Evolutionary conservation across 2,888 invertebrate species (phyloP), one percentile per base, ranked within the genome.

Genomic region (Carpatolechia fugitivella): DNA sequence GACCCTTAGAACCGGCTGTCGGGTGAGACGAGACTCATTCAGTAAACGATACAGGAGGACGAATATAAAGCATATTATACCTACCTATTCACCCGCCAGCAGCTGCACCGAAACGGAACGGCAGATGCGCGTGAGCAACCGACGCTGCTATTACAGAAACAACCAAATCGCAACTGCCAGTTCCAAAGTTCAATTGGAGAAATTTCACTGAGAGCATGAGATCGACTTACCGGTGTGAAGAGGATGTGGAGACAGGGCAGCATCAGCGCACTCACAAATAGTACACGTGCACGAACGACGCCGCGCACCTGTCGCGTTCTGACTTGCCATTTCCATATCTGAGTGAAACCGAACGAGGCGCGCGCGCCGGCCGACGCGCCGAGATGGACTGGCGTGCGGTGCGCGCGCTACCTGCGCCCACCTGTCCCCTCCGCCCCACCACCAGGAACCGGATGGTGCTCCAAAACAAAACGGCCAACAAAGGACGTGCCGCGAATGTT

Each of bases 401-500:
- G 82, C 80, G 78, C 81, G 78, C 85, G 80, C 80, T 85, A 85
- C 89, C 87, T 87, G 85, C 84, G 84, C 83, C 81, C 87, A 84
- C 88, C 87, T 87, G 85, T 84, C 85, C 87, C 82, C 84, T 69
- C 80, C 78, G 72, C 84, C 80, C 85, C 79, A 76, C 83, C 81
- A 83, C 81, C 82, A 88, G 87, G 88, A 90, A 88, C 89, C 88
- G 88, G 88, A 89, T 87, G 88, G 83, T 82, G 78, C 82, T 87
- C 85, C 90, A 89, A 89, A 90, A 90, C 89, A 90, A 87, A 89
- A 88, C 87, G 80, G 85, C 85, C 85, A 87, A 87, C 89, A 87
- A 88, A 89, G 86, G 87, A 87, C 84, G 84, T 87, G 88, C 88
- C 86, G 87, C 85, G 80, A 88, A 88, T 87, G 87, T 86, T 84